Evolutionary conservation across 35 echinoderm and acorn worm genomes (phyloP).

Genomic region (Ptychodera flava): DNA sequence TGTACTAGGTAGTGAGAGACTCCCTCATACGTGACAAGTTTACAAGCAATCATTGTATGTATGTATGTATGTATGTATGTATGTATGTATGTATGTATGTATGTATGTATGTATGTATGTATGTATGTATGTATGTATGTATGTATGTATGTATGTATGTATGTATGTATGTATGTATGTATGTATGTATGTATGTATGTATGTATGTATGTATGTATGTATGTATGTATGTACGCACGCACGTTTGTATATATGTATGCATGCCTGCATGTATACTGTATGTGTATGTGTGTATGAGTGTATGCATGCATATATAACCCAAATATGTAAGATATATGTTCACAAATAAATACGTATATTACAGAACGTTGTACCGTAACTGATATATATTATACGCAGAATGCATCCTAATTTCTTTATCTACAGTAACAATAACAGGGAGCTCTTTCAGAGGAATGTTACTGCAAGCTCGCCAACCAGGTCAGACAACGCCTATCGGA

Average conservation of each 20-base stretch:
- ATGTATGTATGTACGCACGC: background rate
- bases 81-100: constrained; percentile 2
- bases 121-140: constrained; percentile 2
- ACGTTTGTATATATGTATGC: background rate
- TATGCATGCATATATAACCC: background rate
- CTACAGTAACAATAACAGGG: constrained; percentile 15
- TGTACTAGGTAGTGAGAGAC: too few relatives aligned
- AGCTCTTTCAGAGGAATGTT: constrained; percentile 15
- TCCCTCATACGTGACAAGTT: too few relatives aligned
- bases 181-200: constrained; percentile 2
- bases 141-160: constrained; percentile 2
- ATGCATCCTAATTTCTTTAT: too few relatives aligned
- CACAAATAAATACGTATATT: too few relatives aligned
- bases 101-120: background rate
- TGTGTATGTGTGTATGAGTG: background rate
- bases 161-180: background rate
- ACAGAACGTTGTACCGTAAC: too few relatives aligned
- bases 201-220: constrained; percentile 2
- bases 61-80: constrained; percentile 2
- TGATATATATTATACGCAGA: too few relatives aligned
- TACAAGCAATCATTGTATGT: too few relatives aligned
- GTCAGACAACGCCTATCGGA: constrained; percentile 7
- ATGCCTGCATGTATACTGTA: background rate
- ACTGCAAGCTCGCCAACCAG: constrained; percentile 7
- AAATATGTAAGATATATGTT: too few relatives aligned